phyloP scores from a whole-genome alignment of 2,797 vertebrate species.

The Lerista edwardsae region DNA sequence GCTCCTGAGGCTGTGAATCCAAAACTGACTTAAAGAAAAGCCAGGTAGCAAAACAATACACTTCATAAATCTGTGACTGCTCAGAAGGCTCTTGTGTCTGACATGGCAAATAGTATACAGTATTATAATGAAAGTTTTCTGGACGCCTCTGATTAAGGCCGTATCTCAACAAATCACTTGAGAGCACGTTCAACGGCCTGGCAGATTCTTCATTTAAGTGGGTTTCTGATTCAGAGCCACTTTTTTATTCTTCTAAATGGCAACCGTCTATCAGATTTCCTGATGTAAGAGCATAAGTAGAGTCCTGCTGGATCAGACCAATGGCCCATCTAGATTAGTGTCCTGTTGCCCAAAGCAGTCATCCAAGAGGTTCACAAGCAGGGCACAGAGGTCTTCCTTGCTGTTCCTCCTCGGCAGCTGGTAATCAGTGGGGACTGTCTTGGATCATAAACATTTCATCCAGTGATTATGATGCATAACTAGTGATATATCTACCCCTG shows the following conservation, averaged over 20 bases:
- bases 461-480: too few relatives aligned
- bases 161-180: conserved; percentile 8
- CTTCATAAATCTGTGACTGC: conserved; percentile 1
- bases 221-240: neutral
- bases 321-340: too few relatives aligned
- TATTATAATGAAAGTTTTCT: neutral
- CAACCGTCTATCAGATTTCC: neutral
- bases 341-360: too few relatives aligned
- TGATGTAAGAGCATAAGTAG: neutral
- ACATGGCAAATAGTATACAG: neutral
- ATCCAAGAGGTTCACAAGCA: too few relatives aligned
- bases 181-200: neutral
- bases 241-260: neutral
- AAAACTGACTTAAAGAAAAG: conserved; percentile 47
- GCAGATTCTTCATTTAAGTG: neutral
- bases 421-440: neutral
- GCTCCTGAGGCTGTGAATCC: conserved; percentile 35
- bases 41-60: conserved; percentile 7
- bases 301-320: neutral
- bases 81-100: neutral
- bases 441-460: too few relatives aligned
- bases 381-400: too few relatives aligned
- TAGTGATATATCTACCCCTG: too few relatives aligned
- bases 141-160: neutral
- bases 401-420: too few relatives aligned